phyloP scores from a whole-genome alignment of 1,140 invertebrate genomes.

The Platyscapa corneri region DNA sequence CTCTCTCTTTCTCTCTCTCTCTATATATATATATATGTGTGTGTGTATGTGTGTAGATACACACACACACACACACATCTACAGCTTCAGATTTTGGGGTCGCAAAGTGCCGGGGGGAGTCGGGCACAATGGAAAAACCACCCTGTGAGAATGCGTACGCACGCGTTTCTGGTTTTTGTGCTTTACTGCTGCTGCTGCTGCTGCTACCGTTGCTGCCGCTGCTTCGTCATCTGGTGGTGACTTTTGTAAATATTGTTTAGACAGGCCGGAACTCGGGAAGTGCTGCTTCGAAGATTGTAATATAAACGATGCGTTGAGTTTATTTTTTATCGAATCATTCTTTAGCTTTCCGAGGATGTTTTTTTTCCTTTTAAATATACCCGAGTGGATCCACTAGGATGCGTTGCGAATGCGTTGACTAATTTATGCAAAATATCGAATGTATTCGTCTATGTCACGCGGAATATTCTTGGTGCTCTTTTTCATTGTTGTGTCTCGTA shows the following conservation, averaged over 20 bases:
- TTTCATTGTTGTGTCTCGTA: not conserved
- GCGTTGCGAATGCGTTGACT: not conserved
- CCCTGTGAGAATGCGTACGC: conserved; percentile 64
- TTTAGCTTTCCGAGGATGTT: not conserved
- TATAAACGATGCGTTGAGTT: conserved; percentile 42
- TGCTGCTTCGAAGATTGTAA: conserved; percentile 35
- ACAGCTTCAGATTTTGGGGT: conserved; percentile 51
- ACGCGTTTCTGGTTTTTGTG: conserved; percentile 25
- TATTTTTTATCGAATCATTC: conserved; percentile 10
- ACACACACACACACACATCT: too few species aligned
- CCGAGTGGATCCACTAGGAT: not conserved
- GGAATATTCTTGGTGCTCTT: not conserved
- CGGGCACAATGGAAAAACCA: conserved; percentile 65
- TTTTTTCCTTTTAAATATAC: not conserved
- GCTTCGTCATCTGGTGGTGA: conserved; percentile 72
- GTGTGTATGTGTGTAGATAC: too few species aligned
- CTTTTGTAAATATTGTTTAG: conserved; percentile 70
- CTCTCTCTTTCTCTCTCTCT: conserved; percentile 16
- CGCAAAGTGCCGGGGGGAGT: conserved; percentile 52
- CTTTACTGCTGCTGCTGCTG: too few species aligned
- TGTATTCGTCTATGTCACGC: not conserved
- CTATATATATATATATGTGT: too few species aligned
- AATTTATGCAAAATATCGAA: not conserved
- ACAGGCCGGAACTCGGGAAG: conserved; percentile 45
- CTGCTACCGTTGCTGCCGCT: conserved; percentile 38